These are phyloP conservation scores for Geotrypetes seraphini DNA, from an alignment of 2,797 vertebrate genomes.

Conservation along the genomic window DNA sequence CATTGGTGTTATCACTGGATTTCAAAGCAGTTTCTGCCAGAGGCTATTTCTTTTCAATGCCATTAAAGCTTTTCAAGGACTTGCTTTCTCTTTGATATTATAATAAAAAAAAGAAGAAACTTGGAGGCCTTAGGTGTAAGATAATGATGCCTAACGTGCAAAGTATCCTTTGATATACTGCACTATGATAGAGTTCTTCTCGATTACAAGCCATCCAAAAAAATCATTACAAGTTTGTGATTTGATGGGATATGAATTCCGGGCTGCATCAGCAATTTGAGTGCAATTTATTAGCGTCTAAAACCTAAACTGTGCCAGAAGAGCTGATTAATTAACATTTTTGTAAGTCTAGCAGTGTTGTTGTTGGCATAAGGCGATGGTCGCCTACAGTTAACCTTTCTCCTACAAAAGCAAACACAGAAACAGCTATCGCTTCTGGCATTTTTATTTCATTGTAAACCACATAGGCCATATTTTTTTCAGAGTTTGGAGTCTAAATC, in stretches of 20 bases:
- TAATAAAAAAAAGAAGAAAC: constrained; percentile 7
- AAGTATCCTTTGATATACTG: constrained; percentile 12
- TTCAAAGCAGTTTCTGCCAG: background rate
- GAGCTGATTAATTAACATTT: constrained; percentile 14
- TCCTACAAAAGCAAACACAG: background rate
- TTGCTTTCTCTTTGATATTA: background rate
- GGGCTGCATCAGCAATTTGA: background rate
- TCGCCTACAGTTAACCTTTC: too few relatives aligned
- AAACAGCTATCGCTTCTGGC: background rate
- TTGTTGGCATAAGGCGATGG: constrained; percentile 11
- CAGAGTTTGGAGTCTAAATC: too few relatives aligned
- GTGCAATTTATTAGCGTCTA: constrained; percentile 5
- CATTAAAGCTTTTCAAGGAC: background rate
- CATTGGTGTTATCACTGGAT: background rate
- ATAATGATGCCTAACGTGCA: constrained; percentile 16
- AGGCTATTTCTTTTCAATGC: background rate
- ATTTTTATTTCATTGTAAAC: constrained; percentile 12
- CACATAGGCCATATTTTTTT: too few relatives aligned
- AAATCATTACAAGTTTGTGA: background rate
- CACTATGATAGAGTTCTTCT: constrained; percentile 1
- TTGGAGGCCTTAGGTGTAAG: constrained; percentile 4
- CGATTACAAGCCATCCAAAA: background rate
- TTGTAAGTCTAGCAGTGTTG: constrained; percentile 15
- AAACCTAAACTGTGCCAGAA: background rate
- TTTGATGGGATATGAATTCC: background rate